Conservation (phyloP, 2,797 vertebrate genomes). For the Cryptoprocta ferox region DNA sequence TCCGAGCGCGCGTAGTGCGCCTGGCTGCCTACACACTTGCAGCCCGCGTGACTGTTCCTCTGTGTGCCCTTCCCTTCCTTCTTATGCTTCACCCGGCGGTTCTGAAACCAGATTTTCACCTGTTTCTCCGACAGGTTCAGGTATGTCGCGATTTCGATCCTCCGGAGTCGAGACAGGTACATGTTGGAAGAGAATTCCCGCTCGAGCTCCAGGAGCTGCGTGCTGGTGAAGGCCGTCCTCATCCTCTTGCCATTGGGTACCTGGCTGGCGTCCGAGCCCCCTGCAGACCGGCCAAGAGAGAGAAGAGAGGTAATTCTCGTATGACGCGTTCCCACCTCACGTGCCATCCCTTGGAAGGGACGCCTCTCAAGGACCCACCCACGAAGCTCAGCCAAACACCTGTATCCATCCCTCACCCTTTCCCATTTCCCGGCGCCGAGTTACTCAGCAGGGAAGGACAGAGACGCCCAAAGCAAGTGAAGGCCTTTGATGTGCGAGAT, state of each 20-base stretch:
- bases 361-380: background rate
- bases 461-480: background rate
- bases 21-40: slow-evolving; percentile 93
- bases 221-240: slow-evolving; percentile 99
- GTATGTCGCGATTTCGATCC: slow-evolving; percentile 98
- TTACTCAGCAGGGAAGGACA: background rate
- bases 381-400: background rate
- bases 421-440: background rate
- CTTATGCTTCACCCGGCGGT: slow-evolving; percentile 98
- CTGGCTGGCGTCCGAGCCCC: slow-evolving; percentile 91
- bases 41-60: slow-evolving; percentile 92
- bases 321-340: background rate
- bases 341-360: background rate
- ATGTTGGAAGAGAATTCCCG: slow-evolving; percentile 98
- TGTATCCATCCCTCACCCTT: background rate
- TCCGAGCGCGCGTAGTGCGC: slow-evolving; percentile 95
- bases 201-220: slow-evolving; percentile 98
- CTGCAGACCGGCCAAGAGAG: slow-evolving; percentile 83
- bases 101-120: slow-evolving; percentile 99
- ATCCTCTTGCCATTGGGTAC: slow-evolving; percentile 98
- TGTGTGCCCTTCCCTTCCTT: slow-evolving; percentile 96
- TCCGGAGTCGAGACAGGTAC: slow-evolving; percentile 96
- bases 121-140: slow-evolving; percentile 98
- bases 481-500: background rate
- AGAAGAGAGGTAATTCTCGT: slow-evolving; percentile 15